Base-by-base conservation (phyloP, 2,888 invertebrate species). In the Magallana nippona region DNA sequence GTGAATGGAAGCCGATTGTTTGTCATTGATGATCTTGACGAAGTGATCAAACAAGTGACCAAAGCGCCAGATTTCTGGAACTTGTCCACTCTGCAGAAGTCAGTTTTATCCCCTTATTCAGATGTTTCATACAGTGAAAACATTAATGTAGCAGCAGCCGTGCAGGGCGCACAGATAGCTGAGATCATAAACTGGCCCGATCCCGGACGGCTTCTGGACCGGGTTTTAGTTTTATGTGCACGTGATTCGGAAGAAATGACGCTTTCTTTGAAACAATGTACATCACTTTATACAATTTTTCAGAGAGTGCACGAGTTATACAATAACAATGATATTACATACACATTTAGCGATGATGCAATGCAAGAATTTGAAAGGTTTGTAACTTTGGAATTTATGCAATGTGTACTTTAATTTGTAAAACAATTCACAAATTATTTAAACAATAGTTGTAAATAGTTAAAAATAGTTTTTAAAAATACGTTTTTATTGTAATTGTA, bases 301-400 rank as follows among this genome's bases (percentile, higher is more conserved):
- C 82, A 83, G 55, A 32, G 79, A 13, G 55, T 85, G n/a, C 27
- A 82, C 44, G 79, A 85, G 19, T 55, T 71, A 27, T 83, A 85
- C 63, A 71, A 81, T 19, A 62, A 78, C 11, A 79, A 79, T 56
- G 77, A 58, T 13, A 82, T 82, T 44, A 77, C 71, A 5, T 85
- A 85, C 60, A 83, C 79, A 10, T 83, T 85, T 58, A 83, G 78
- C 60, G 55, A 82, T 2, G 83, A 83, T 19, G 85, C 82, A 17
- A 57, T 78, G 17, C 55, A 19, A 32, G 85, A 85, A 78, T 83
- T 85, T 63, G n/a, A 78, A n/a, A 83, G 83, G 85, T 85, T 78
- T 56, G 55, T 62, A 22, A 11, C 78, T 3, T 3, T 44, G 44
- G 44, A 44, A 44, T 44, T 44, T 5, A 44, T 44, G 44, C 5